Conservation (phyloP, 2,888 invertebrate genomes). For the Metallyticus violacea region DNA sequence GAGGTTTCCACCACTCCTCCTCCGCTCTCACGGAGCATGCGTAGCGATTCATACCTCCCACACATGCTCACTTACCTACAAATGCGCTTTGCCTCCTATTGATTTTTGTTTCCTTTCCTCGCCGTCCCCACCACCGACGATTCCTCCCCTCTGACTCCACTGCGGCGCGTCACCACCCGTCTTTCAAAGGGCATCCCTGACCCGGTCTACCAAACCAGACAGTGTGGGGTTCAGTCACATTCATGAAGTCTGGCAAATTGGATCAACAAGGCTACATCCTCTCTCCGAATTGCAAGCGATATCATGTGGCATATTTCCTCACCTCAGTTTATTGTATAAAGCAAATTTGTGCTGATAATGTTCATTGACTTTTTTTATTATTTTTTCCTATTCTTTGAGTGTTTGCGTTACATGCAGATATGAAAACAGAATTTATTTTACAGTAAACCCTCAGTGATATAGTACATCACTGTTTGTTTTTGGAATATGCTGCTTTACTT, state of each 20-base stretch:
- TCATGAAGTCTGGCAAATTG: neutral
- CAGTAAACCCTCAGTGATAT: neutral
- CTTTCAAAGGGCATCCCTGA: constrained; percentile 27
- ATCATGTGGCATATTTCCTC: neutral
- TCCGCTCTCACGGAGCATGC: constrained; percentile 6
- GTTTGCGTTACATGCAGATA: neutral
- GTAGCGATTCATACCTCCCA: constrained; percentile 3
- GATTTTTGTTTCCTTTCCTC: constrained; percentile 25
- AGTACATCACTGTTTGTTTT: neutral
- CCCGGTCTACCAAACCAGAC: constrained; percentile 22
- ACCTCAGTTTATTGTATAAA: neutral
- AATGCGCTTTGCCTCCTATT: constrained; percentile 8
- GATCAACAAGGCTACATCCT: too few species aligned
- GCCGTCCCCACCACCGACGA: neutral
- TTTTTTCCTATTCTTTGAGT: neutral
- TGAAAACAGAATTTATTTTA: too few species aligned
- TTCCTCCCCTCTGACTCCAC: neutral
- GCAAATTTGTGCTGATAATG: neutral
- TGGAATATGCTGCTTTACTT: neutral
- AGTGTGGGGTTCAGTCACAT: constrained; percentile 15
- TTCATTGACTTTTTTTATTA: neutral
- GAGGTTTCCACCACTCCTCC: neutral
- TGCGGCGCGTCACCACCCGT: neutral
- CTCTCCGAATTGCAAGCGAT: too few species aligned
- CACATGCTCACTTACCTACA: neutral